Conservation (phyloP, 2,113 vertebrate species). For the Brachypodius melanocephalos region DNA sequence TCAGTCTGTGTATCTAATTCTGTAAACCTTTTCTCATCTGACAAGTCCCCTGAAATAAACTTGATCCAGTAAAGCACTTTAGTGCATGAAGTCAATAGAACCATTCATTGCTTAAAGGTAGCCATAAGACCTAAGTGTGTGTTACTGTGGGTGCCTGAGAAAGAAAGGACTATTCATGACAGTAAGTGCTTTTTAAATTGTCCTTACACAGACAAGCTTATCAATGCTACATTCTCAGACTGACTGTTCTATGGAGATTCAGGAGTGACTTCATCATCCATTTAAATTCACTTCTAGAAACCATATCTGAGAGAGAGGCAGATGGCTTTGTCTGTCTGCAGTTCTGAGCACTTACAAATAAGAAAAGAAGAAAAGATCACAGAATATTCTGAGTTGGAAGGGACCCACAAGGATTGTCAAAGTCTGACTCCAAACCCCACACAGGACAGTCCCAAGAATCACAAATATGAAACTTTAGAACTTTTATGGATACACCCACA, state of each 20-base stretch:
- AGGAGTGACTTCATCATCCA: neutral
- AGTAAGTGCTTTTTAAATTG: neutral
- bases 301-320: rapidly evolving
- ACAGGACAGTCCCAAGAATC: neutral
- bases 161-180: neutral
- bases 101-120: neutral
- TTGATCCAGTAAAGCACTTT: neutral
- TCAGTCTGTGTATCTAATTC: neutral
- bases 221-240: neutral
- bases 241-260: neutral
- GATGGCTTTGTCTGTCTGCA: neutral
- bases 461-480: neutral
- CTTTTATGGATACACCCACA: neutral
- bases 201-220: neutral
- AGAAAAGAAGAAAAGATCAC: neutral
- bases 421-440: neutral
- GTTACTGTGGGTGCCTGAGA: neutral
- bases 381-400: neutral
- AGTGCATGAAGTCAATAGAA: neutral
- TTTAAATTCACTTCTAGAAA: neutral
- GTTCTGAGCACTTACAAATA: neutral
- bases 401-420: neutral
- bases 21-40: neutral
- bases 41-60: neutral
- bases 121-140: neutral